phyloP scores from a whole-genome alignment of 2,888 invertebrate species.

The Lepidocyrtoides sp. region DNA sequence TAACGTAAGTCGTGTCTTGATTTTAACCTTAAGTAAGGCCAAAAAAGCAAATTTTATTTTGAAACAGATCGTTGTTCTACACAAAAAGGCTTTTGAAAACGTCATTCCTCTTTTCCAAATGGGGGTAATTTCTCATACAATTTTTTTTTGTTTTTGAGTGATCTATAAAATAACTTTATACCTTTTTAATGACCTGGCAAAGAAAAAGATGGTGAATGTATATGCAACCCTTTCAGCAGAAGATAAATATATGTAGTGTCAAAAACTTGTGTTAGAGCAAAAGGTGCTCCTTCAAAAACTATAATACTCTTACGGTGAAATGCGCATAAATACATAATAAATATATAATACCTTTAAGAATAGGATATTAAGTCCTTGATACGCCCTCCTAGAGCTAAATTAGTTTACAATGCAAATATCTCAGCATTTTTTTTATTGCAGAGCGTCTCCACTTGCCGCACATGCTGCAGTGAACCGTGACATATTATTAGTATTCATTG shows the following conservation, averaged over 20 bases:
- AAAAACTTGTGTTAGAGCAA: background rate
- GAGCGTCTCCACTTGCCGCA: background rate
- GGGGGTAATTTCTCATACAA: conserved; percentile 60
- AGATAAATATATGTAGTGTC: conserved; percentile 5
- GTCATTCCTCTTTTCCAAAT: conserved; percentile 69
- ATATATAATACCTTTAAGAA: background rate
- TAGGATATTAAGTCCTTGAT: conserved; percentile 63
- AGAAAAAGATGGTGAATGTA: background rate
- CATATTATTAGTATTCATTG: conserved; percentile 49
- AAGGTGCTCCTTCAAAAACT: conserved; percentile 7
- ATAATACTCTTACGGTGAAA: conserved; percentile 30
- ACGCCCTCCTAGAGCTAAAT: conserved; percentile 73
- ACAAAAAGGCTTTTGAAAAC: conserved; percentile 48
- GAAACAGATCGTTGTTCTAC: background rate
- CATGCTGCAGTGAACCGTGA: conserved; percentile 59
- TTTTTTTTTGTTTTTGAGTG: conserved; percentile 27
- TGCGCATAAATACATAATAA: conserved; percentile 20
- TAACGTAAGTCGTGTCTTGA: conserved; percentile 45
- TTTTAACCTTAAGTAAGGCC: conserved; percentile 34
- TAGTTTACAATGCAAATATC: conserved; percentile 75
- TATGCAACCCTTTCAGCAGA: no score
- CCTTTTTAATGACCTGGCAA: conserved; percentile 21
- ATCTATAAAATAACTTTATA: conserved; percentile 41
- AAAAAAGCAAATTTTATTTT: background rate
- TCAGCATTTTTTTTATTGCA: conserved; percentile 24